Evolutionary conservation across 2,113 vertebrate species (phyloP).

Genomic region (Myotis davidii): DNA sequence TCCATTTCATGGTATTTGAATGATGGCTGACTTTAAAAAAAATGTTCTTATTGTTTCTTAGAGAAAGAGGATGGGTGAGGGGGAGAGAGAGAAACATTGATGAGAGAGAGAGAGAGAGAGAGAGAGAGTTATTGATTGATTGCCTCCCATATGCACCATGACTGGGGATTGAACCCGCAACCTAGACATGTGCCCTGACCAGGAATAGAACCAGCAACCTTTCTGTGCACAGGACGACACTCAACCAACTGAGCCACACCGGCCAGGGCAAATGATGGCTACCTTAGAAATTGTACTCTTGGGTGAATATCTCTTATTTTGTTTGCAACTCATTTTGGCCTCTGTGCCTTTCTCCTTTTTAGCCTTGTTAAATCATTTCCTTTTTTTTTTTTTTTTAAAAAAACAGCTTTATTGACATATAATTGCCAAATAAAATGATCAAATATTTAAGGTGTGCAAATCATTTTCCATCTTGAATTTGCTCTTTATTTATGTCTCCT

Average conservation of each 20-base stretch:
- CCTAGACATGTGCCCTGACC: not conserved
- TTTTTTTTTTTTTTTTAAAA: not conserved
- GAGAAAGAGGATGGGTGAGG: not conserved
- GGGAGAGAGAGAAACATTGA: not conserved
- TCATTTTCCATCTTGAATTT: not conserved
- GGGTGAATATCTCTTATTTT: not conserved
- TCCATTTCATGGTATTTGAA: conserved; percentile 2
- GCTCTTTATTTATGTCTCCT: not conserved
- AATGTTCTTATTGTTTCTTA: not conserved
- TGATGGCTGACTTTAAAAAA: not conserved
- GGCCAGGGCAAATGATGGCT: not conserved
- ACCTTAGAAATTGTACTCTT: not conserved
- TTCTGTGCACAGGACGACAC: not conserved
- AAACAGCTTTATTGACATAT: not conserved
- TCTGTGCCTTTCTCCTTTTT: not conserved
- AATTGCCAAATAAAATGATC: not conserved
- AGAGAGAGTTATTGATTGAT: not conserved
- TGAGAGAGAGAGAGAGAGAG: not conserved
- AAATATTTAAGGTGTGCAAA: not conserved
- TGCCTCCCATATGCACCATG: not conserved
- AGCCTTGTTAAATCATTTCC: not conserved
- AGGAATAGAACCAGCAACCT: not conserved
- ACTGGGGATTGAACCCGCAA: not conserved
- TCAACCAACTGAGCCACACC: not conserved
- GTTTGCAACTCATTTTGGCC: not conserved